phyloP scores from a whole-genome alignment of 2,888 invertebrate genomes.

The Perizoma affinitatum region DNA sequence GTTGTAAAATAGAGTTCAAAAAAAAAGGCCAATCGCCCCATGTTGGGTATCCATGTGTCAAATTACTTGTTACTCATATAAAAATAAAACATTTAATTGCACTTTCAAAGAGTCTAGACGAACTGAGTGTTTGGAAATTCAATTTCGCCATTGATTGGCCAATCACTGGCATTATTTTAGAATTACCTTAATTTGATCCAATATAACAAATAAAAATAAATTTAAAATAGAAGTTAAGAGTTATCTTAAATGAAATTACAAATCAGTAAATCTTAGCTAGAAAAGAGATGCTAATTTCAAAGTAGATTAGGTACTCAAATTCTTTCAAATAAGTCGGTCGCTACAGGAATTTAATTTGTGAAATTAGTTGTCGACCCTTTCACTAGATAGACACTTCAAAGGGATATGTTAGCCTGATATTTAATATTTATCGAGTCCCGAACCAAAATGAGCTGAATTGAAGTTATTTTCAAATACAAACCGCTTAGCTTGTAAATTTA shows the following conservation, averaged over 20 bases:
- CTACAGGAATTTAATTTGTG: conserved; percentile 66
- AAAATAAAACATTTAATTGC: too few species aligned
- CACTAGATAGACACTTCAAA: conserved; percentile 64
- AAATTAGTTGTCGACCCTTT: conserved; percentile 67
- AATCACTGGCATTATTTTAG: too few species aligned
- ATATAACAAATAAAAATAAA: conserved; percentile 5
- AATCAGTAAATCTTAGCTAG: conserved; percentile 27
- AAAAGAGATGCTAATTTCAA: conserved; percentile 17
- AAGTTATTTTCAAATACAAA: conserved; percentile 38
- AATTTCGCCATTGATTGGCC: too few species aligned
- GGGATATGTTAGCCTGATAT: conserved; percentile 56
- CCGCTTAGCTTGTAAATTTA: conserved; percentile 27
- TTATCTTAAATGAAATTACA: conserved; percentile 16
- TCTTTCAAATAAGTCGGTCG: conserved; percentile 42
- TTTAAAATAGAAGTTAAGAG: conserved; percentile 3
- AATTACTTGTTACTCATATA: too few species aligned
- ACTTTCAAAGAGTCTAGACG: too few species aligned
- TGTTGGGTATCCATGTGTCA: too few species aligned
- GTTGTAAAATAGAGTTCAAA: too few species aligned
- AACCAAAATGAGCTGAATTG: conserved; percentile 41
- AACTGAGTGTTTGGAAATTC: too few species aligned
- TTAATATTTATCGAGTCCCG: conserved; percentile 61
- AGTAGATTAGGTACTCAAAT: conserved; percentile 16
- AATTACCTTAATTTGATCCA: too few species aligned
- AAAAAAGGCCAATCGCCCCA: too few species aligned